These are phyloP conservation scores for Myotis vivesi DNA, from an alignment of 2,797 vertebrate genomes.

Conservation along the genomic window DNA sequence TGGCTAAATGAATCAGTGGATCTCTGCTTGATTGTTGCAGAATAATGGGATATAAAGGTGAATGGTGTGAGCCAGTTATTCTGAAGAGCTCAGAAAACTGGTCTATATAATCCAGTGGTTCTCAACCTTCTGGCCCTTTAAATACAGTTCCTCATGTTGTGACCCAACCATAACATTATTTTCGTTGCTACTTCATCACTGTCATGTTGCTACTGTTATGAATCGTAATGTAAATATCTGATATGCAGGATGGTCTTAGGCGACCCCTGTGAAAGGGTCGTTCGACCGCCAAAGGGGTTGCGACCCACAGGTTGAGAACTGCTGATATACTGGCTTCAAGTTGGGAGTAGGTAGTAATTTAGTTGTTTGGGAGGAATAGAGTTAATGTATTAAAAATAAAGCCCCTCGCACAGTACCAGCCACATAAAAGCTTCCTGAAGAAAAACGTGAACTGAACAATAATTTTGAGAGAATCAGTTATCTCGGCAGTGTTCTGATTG, in stretches of 20 bases:
- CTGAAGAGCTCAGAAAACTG: conserved; percentile 19
- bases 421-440: neutral
- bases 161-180: no score
- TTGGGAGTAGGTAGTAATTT: conserved; percentile 5
- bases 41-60: neutral
- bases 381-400: conserved; percentile 43
- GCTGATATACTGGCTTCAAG: neutral
- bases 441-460: neutral
- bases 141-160: no score
- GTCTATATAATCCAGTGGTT: neutral
- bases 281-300: no score
- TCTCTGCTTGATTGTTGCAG: neutral
- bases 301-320: no score
- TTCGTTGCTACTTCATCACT: no score
- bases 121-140: no score
- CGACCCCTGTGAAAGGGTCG: no score
- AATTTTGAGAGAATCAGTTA: conserved; percentile 14
- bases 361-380: conserved; percentile 30
- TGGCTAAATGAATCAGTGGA: neutral
- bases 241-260: no score
- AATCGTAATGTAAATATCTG: no score
- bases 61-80: conserved; percentile 1
- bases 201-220: no score
- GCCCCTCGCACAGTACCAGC: neutral
- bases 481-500: neutral